Evolutionary conservation across 2,888 invertebrate species (phyloP), one percentile per base, ranked within the genome.

Genomic region (Metallyticus violacea): DNA sequence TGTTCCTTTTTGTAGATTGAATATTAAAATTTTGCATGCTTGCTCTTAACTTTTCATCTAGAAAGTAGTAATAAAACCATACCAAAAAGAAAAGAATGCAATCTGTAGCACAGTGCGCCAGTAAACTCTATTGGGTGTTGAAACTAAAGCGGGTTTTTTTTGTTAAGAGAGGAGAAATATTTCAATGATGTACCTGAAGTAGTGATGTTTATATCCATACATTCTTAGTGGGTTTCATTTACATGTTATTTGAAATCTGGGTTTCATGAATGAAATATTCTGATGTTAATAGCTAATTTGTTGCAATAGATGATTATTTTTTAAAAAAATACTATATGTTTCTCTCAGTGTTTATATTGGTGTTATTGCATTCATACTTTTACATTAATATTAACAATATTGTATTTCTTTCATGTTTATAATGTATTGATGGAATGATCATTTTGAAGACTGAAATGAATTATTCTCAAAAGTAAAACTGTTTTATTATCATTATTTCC

Each of bases 121-220:
- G 78, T 78, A 85, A 27, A n/a, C 27, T 77, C 29, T 26, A 77
- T 85, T 77, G 15, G 25, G 77, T 78, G 78, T 85, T 85, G 78
- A 82, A 83, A 83, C 26, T 22, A 76, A 25, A 77, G 78, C 78
- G 78, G 78, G 85, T 79, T 26, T 27, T 9, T 77, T 77, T 28
- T 85, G n/a, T 85, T 85, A 26, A n/a, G n/a, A 25, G 29, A 25
- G 27, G n/a, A 85, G 77, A 85, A 26, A 84, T 84, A 77, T 77
- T 77, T 84, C 77, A 26, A 76, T 84, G 30, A 77, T 77, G 78
- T 85, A 79, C 78, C 85, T 82, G 82, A 82, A 62, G 15, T 62
- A 62, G 40, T 62, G 40, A 62, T 22, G 22, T 62, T 29, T 27
- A n/a, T n/a, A 81, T 81, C 22, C 30, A 30, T 81, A 81, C 22